phyloP scores from a whole-genome alignment of 2,113 vertebrate species.

The Seriola rivoliana region DNA sequence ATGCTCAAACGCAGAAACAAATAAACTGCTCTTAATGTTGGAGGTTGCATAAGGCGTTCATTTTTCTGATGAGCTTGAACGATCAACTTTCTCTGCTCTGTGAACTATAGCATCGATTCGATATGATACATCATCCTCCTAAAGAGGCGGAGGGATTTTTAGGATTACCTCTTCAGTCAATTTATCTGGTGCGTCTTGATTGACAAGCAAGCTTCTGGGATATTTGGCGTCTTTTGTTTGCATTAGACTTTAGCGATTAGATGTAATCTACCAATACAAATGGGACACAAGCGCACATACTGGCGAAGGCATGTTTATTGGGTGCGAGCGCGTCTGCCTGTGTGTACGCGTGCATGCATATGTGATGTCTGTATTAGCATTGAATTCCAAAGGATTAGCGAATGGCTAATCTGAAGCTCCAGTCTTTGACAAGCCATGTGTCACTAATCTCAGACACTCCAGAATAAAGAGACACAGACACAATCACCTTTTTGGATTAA shows the following conservation, averaged over 20 bases:
- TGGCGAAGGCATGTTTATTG: conserved; percentile 1
- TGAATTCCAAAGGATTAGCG: conserved; percentile 77
- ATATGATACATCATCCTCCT: background rate
- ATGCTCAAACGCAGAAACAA: background rate
- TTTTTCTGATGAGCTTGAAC: background rate
- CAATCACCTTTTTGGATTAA: conserved; percentile 73
- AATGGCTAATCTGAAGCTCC: conserved; percentile 78
- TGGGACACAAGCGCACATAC: background rate
- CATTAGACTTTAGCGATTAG: conserved; percentile 6
- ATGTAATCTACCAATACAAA: conserved; percentile 41
- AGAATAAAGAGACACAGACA: conserved; percentile 73
- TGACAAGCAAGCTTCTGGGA: background rate
- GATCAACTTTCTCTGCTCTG: background rate
- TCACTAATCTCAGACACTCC: conserved; percentile 79
- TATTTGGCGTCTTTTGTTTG: conserved; percentile 28
- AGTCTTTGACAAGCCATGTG: conserved; percentile 82
- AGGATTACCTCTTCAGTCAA: background rate
- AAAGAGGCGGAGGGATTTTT: background rate
- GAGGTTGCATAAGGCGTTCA: background rate
- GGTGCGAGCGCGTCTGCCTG: conserved; percentile 11
- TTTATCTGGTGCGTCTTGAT: background rate
- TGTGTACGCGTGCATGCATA: conserved; percentile 44
- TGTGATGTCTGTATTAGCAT: conserved; percentile 79
- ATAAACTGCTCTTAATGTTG: background rate
- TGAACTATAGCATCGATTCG: background rate